These are phyloP conservation scores for Calidris pugnax DNA, from an alignment of 2,113 vertebrate genomes.

Conservation along the genomic window DNA sequence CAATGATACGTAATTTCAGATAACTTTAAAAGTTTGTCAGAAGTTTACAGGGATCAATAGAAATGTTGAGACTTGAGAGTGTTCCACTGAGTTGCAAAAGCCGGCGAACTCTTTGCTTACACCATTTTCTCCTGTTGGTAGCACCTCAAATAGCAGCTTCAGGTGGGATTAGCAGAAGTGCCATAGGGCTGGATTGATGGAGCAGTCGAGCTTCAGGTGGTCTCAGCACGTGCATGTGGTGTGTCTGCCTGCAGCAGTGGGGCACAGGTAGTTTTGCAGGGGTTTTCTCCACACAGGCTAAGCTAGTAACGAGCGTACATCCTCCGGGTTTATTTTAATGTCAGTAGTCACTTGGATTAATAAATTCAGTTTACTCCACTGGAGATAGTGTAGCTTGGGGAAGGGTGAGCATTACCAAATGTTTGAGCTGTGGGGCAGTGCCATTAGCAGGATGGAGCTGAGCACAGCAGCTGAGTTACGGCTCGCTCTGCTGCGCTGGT, in stretches of 20 bases:
- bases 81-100: not conserved
- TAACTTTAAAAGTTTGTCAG: not conserved
- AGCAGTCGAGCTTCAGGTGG: not conserved
- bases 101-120: not conserved
- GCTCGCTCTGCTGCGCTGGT: not conserved
- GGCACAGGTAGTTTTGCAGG: not conserved
- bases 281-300: not conserved
- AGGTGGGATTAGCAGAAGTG: not conserved
- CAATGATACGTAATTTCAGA: not conserved
- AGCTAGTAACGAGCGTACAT: not conserved
- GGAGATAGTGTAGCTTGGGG: not conserved
- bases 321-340: not conserved
- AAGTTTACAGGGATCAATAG: not conserved
- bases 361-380: not conserved
- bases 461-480: not conserved
- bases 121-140: not conserved
- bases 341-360: not conserved
- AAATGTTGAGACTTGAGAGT: not conserved
- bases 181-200: fast-evolving
- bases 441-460: not conserved
- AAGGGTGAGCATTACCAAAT: not conserved
- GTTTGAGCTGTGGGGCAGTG: not conserved
- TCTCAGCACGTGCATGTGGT: not conserved
- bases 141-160: not conserved
- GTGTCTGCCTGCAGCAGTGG: not conserved